Conservation (phyloP, 1,140 invertebrate genomes). For the Trypoxylus dichotomus region DNA sequence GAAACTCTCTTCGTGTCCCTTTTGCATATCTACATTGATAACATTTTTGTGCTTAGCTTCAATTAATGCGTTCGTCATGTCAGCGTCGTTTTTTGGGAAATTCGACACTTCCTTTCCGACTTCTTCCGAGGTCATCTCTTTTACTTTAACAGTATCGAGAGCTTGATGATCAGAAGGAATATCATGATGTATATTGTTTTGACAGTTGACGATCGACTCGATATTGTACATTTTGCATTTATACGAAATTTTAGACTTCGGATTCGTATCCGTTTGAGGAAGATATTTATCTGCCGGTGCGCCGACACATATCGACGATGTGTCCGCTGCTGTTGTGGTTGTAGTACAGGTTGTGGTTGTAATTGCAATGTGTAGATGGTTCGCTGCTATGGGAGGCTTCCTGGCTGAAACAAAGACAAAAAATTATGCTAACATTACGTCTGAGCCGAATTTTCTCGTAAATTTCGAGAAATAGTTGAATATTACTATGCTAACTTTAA, state of each 20-base stretch:
- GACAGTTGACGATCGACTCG: constrained; percentile 29
- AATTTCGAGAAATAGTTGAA: neutral
- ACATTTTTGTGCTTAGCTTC: neutral
- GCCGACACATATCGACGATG: neutral
- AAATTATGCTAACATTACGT: constrained; percentile 35
- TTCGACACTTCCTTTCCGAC: neutral
- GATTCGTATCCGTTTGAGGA: neutral
- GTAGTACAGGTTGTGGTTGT: constrained; percentile 16
- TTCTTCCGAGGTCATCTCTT: neutral
- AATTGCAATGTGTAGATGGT: constrained; percentile 19
- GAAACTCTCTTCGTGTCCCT: neutral
- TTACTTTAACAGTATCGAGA: neutral
- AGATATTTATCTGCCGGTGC: neutral
- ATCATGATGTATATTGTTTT: neutral
- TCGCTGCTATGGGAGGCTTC: constrained; percentile 47
- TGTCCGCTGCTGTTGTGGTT: constrained; percentile 26
- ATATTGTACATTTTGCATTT: constrained; percentile 38
- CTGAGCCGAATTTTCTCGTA: neutral
- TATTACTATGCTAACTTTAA: too few relatives aligned
- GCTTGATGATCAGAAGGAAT: neutral
- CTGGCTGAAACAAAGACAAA: constrained; percentile 51
- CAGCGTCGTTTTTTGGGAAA: neutral
- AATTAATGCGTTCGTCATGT: neutral
- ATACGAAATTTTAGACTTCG: constrained; percentile 25
- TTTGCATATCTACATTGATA: neutral